A percentile compares a stretch with the other conserved stretches of the same genome.
These are phyloP conservation scores for Manis javanica DNA, from an alignment of 2,797 vertebrate species.

Conservation along the genomic window DNA sequence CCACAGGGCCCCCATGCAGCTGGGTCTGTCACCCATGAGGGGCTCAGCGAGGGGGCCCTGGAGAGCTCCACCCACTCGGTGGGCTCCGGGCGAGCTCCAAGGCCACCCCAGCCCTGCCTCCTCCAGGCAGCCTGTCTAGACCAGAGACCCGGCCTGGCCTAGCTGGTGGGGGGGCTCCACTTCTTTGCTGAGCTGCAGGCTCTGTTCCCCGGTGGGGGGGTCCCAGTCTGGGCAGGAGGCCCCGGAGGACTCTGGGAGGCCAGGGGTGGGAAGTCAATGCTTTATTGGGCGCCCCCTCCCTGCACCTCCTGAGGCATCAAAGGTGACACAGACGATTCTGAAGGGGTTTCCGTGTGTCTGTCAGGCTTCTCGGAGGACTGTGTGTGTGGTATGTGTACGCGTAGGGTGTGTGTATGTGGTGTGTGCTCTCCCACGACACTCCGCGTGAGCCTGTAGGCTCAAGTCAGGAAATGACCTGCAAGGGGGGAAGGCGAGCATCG, in stretches of 20 bases:
- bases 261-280: too few species aligned
- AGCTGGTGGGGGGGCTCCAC: too few species aligned
- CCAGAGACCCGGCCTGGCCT: background rate
- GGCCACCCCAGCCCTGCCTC: background rate
- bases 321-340: background rate
- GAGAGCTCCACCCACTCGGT: background rate
- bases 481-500: too few species aligned
- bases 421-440: background rate
- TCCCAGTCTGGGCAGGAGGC: background rate
- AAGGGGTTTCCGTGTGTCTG: background rate
- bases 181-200: background rate
- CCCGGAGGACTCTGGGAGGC: background rate
- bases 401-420: too few species aligned
- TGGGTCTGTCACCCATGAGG: background rate
- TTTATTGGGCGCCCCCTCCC: background rate
- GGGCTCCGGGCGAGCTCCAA: background rate
- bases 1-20: background rate
- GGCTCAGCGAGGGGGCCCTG: fast-evolving
- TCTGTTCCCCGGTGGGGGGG: background rate
- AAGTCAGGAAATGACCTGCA: background rate
- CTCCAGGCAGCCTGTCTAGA: background rate
- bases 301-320: background rate
- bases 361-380: background rate
- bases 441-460: background rate
- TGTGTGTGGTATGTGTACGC: too few species aligned